Evolutionary conservation across 2,113 vertebrate species (phyloP), one percentile per base, ranked within the genome.

Genomic region (Atlantisia rogersi): DNA sequence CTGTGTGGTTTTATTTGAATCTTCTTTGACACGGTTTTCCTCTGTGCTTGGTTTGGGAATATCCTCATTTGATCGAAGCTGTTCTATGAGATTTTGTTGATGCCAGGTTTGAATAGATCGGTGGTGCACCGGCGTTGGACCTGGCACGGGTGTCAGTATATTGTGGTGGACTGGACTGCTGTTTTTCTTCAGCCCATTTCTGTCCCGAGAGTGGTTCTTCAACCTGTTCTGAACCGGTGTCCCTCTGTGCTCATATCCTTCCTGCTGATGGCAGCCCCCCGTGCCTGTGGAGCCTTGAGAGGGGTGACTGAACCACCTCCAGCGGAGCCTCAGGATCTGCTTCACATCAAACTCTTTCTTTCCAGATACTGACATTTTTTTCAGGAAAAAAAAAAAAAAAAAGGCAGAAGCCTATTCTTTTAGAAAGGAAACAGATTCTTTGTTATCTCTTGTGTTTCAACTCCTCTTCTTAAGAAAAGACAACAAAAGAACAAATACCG

Each of bases 271-370:
- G 97, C 99, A 99, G 96, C 98, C 98, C 95, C 98, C 99, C 91
- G 97, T 97, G 89, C 98, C 98, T 35, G 98, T 93, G n/a, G 98
- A 97, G 96, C 98, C 98, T 97, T 99, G 99, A 60, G 98, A 99
- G 92, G 98, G 99, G 98, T 99, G 99, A 94, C 98, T 99, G 93
- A 99, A 99, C 99, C 99, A 99, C 84, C 99, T 98, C 99, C 99
- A 99, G 95, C 98, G 99, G 50, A 99, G 99, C 97, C 99, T 98
- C 90, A 99, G 98, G 97, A 99, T 99, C 98, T 99, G 99, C 97
- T 99, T 99, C 97, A 99, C 99, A 76, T 99, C 99, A 98, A 99
- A 99, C 97, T 99, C 99, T 96, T 99, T 99, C 98, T 99, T 99
- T 67, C 99, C 98, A 80, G 99, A 99, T 29, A 99, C 98, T 94